A percentile compares a stretch with the other conserved stretches of the same genome.
Evolutionary conservation across 37 sponge, comb jelly and placozoan genomes (phyloP).

Genomic region (Diacarnus erythraeanus): DNA sequence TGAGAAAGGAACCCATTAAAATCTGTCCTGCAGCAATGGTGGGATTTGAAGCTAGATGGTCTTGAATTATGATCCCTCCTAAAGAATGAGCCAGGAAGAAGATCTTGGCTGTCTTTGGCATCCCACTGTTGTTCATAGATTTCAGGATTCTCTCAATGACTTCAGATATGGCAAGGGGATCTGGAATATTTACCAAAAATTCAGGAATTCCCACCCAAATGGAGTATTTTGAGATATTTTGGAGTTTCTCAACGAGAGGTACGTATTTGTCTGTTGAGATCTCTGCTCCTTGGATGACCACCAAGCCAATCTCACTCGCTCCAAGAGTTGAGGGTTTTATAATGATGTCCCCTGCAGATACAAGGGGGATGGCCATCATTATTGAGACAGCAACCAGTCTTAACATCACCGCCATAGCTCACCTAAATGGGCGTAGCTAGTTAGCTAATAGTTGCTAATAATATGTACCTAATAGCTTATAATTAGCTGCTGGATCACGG

Average conservation of each 20-base stretch:
- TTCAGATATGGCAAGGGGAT: conserved; percentile 54
- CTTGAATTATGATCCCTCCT: conserved; percentile 71
- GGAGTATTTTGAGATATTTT: conserved; percentile 37
- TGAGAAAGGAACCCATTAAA: conserved; percentile 70
- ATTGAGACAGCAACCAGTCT: neutral
- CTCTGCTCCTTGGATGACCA: conserved; percentile 77
- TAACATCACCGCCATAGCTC: neutral
- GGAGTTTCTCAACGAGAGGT: conserved; percentile 60
- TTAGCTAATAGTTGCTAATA: neutral
- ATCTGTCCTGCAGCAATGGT: conserved; percentile 48
- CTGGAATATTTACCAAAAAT: conserved; percentile 38
- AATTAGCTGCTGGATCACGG: neutral
- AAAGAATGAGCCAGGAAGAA: conserved; percentile 72
- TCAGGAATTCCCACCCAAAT: conserved; percentile 85
- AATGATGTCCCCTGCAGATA: conserved; percentile 46
- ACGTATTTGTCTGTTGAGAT: conserved; percentile 60
- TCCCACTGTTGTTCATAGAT: conserved; percentile 40
- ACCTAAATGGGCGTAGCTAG: neutral
- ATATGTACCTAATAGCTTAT: neutral
- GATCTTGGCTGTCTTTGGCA: conserved; percentile 34
- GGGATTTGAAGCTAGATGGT: conserved; percentile 44
- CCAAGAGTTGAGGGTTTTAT: conserved; percentile 43
- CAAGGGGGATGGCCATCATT: neutral
- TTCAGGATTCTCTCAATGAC: conserved; percentile 50
- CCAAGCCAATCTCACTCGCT: conserved; percentile 35